Evolutionary conservation across 2,797 vertebrate genomes (phyloP), one percentile per base, ranked within the genome.

Genomic region (Luscinia luscinia): DNA sequence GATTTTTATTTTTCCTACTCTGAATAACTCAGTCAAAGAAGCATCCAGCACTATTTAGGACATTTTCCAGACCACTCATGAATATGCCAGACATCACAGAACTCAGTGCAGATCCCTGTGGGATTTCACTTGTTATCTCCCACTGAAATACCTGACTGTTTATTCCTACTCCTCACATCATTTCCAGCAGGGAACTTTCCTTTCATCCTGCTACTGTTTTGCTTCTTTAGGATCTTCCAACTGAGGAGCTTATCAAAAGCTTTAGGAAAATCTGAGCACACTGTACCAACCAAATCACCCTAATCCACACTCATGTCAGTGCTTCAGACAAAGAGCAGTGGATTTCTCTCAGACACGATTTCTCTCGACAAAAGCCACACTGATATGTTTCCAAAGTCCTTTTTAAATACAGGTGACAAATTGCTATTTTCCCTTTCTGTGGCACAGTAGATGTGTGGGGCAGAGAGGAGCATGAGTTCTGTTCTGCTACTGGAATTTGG

Each of bases 211-310:
- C 48, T 73, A 40, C 67, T 73, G 52, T 69, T 89, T 84, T 69
- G 32, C 48, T 90, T 90, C 77, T 89, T 89, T 82, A 89, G 67
- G 55, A 45, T 89, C 77, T 84, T 90, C 40, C 0, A 0, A 58
- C 52, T 67, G 61, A 89, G 61, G 21, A 94, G 90, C 41, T 95
- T 90, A 93, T 70, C 87, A 80, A 64, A 93, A 91, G 76, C 82
- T 89, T 89, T 73, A 63, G 68, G 72, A 87, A 94, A 95, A 93
- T 70, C 82, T 89, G 75, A 96, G 79, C 61, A 57, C 61, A 57
- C 41, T 3, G 1, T 62, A 83, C 59, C 68, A 83, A 83, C n/a
- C 57, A 80, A 93, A 94, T 87, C 90, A 83, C 48, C 45, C 85
- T 93, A 93, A 91, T 83, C 90, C 84, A 48, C 49, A 57, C 3